phyloP scores from a whole-genome alignment of 2,113 vertebrate species.

The Tringa solitaria region DNA sequence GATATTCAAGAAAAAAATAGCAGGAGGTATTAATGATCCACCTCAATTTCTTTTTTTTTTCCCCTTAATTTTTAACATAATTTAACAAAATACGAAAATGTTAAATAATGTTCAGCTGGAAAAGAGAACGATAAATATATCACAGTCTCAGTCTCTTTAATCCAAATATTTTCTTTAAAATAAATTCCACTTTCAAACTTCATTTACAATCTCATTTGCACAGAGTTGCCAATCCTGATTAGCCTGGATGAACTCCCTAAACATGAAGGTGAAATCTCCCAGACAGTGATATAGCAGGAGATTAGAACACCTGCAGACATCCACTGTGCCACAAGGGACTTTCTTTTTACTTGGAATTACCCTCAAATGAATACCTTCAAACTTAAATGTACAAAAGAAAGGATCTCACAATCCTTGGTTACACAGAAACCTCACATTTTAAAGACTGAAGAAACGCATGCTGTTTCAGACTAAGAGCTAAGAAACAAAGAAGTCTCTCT shows the following conservation, averaged over 20 bases:
- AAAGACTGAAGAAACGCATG: background rate
- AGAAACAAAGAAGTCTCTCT: background rate
- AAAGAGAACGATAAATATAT: background rate
- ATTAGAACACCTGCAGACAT: constrained; percentile 50
- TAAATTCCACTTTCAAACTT: constrained; percentile 18
- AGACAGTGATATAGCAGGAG: background rate
- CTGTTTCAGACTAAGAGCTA: background rate
- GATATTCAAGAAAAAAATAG: background rate
- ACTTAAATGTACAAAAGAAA: background rate
- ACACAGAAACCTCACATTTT: background rate
- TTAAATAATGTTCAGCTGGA: background rate
- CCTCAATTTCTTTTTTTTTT: background rate
- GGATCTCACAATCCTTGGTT: background rate
- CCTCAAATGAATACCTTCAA: constrained; percentile 18
- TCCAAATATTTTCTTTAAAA: constrained; percentile 20
- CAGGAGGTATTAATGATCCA: background rate
- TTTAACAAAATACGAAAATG: constrained; percentile 9
- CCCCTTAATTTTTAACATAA: background rate
- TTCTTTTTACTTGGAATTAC: constrained; percentile 20
- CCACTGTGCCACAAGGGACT: background rate
- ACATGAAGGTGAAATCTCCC: constrained; percentile 20
- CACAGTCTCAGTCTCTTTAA: background rate
- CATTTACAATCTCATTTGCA: constrained; percentile 25
- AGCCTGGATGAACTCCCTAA: constrained; percentile 13
- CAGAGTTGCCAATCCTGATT: constrained; percentile 25